Evolutionary conservation across 2,888 invertebrate species (phyloP), one percentile per base, ranked within the genome.

Genomic region (Luperina nickerlii): DNA sequence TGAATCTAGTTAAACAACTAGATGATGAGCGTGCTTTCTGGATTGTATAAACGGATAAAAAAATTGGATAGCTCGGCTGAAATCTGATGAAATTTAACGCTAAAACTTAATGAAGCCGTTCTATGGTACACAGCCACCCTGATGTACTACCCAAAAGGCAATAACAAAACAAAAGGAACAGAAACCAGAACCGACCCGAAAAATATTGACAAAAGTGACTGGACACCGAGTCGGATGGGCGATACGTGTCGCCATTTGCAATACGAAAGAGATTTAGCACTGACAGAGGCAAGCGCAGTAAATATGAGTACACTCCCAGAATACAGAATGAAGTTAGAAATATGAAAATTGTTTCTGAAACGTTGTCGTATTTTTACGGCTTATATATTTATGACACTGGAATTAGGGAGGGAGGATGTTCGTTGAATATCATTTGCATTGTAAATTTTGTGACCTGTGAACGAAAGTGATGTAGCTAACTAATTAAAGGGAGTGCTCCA

Each of bases 341-440:
- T 89, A 89, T 89, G 83, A 89, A 85, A 87, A 89, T 89, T 88
- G 88, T 87, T 88, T 89, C 80, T 60, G 85, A 74, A 87, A 78
- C 75, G 18, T 69, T 78, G 71, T 83, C 74, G 65, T 83, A 86
- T 83, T 87, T 86, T 86, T 87, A 88, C 70, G 78, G 78, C 79
- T 79, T 89, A 76, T 82, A 66, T 82, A 84, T 84, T 87, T 89
- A 89, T 88, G 78, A 74, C 75, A 77, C 69, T 74, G 78, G 72
- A 82, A 85, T 85, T 85, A 87, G 48, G 65, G n/a, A n/a, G n/a
- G 71, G 63, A 77, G 68, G 76, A 70, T 73, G 75, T 73, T 77
- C 68, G 63, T 70, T 71, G 81, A 85, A 87, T 80, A 77, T 54
- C 62, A 85, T 85, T 84, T 85, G 85, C 76, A 87, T 87, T 85